Evolutionary conservation across 2,888 invertebrate genomes (phyloP), one percentile per base, ranked within the genome.

Genomic region (Tachystola acroxantha): DNA sequence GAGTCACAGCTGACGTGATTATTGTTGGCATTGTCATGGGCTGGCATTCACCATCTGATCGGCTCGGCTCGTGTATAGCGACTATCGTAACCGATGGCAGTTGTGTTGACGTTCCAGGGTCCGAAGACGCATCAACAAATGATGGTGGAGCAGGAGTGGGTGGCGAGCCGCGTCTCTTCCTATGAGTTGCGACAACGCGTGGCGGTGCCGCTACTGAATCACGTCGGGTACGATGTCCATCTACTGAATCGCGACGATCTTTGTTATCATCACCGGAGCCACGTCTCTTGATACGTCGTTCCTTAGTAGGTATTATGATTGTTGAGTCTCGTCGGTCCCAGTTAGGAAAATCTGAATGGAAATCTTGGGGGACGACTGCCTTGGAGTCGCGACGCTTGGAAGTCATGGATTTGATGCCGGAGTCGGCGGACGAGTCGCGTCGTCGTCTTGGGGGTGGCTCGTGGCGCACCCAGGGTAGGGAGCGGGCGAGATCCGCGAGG

Each of bases 371-470:
- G 7, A 73, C 85, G 10, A 88, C 90, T n/a, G 16, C 16, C 70
- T 92, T 91, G 9, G 94, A 94, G 53, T 94, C 94, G 7, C 93
- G 88, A 9, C 94, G 89, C 51, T 89, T 90, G 2, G 93, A 93
- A 36, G 91, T 90, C 65, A 91, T 91, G 14, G 93, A 93, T 62
- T 94, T 91, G 47, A 95, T 93, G 32, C 95, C 94, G 0, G 95
- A 94, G 72, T 96, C 96, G 30, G 94, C 95, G 40, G 95, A 95
- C 13, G 95, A 95, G 66, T 96, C 96, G 34, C 96, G 89, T n/a
- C 96, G 88, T 61, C 95, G 95, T 22, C 93, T 88, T 1, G 86
- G 86, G 0, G 89, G 89, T 4, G 88, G 88, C 37, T 85, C 79
- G 58, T 88, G 85, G 14, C 94, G 90, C 10, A 93, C 91, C 95